Evolutionary conservation across 1,140 invertebrate species (phyloP), one percentile per base, ranked within the genome.

Genomic region (Forficula auricularia): DNA sequence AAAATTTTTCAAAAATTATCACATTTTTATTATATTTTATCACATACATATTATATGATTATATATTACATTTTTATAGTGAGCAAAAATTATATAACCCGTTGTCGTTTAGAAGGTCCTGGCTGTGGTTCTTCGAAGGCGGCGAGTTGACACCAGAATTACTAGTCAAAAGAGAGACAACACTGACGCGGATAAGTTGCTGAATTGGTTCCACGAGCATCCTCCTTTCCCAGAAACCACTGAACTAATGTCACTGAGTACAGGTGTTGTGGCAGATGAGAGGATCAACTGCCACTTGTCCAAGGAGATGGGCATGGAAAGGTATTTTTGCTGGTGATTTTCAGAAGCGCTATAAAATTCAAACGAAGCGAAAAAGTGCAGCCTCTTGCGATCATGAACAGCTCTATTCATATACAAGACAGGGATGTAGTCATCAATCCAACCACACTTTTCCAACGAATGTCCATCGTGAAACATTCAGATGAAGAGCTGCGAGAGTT

Each of bases 171-270:
- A 43, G 32, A 2, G 42, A 43, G 34, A 43, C 42, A 43, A 43
- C 36, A 43, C 22, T 40, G 38, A 40, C 18, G 13, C 38, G 20
- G 8, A 31, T 31, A 40, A 40, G 38, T 40, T 40, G 42, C 33
- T 39, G 38, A 43, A 43, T 43, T 43, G 42, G 42, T 43, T 43
- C 33, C 42, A 43, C 38, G 19, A 43, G 40, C 40, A 43, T 43
- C 42, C 42, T 43, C 34, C 42, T 43, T 43, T 40, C 34, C 42
- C 42, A 43, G 42, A 19, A 34, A 43, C 42, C 42, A 41, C 42
- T 43, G 42, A 43, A 35, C 34, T 40, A 36, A 43, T 43, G 42
- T 43, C 42, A 43, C 42, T 43, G 22, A 43, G 42, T 19, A 38
- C 34, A 43, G 2, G 34, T 18, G 32, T 14, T 43, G 42, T 38